Percentiles rank a stretch among this genome's conserved stretches.
Conservation (phyloP, 2,797 vertebrate species). For the Syndactyla subalaris region DNA sequence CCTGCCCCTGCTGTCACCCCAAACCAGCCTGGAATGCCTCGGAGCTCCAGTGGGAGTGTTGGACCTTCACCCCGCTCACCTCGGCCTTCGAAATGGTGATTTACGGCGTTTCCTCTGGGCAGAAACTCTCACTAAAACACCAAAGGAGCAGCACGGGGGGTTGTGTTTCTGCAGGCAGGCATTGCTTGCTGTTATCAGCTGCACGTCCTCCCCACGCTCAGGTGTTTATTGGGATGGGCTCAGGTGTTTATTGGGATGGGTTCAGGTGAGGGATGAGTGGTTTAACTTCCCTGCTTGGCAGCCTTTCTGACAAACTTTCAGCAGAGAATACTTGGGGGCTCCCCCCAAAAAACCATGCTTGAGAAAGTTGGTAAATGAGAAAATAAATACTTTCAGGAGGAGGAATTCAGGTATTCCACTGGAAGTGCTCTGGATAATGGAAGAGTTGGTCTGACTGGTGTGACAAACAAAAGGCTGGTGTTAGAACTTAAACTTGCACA, state of each 20-base stretch:
- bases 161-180: background rate
- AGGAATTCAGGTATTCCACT: background rate
- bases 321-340: background rate
- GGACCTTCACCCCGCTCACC: background rate
- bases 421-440: background rate
- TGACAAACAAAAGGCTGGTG: background rate
- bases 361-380: background rate
- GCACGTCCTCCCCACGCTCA: background rate
- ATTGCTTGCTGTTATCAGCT: background rate
- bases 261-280: background rate
- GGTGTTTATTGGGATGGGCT: background rate
- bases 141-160: fast-evolving
- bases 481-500: background rate
- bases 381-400: background rate
- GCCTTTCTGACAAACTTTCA: background rate
- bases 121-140: background rate
- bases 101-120: background rate
- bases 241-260: background rate
- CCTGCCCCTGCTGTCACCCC: background rate
- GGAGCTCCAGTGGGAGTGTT: background rate
- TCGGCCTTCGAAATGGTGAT: background rate
- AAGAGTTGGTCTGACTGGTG: background rate
- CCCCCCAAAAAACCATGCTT: fast-evolving
- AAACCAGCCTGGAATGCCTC: background rate
- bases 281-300: background rate